Evolutionary conservation across 92 coral and sea anemone genomes (phyloP).

Genomic region (Hydrozoanthus gracilis): DNA sequence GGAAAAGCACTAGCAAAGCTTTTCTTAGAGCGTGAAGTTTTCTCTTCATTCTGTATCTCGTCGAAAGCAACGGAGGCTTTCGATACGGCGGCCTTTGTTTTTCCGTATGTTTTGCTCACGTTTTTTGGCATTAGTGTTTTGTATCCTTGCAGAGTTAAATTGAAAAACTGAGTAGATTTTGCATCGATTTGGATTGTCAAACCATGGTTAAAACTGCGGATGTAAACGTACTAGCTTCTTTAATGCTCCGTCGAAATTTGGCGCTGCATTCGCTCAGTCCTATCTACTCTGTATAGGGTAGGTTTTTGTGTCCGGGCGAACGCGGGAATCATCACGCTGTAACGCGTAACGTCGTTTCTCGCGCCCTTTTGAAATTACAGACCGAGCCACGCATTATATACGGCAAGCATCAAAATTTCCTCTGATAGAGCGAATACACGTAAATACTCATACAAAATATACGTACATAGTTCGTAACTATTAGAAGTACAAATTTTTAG

Average conservation of each 20-base stretch:
- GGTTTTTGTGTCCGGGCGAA: background rate
- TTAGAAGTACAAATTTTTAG: no score
- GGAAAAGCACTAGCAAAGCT: slow-evolving; percentile 60
- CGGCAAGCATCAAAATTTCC: no score
- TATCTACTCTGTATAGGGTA: slow-evolving; percentile 13
- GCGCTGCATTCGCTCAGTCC: slow-evolving; percentile 2
- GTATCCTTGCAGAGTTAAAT: background rate
- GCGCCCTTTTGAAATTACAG: background rate
- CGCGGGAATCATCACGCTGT: slow-evolving; percentile 7
- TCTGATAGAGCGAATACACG: background rate
- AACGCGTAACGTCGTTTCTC: background rate
- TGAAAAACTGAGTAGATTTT: background rate
- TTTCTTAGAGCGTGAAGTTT: slow-evolving; percentile 13
- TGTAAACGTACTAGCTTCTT: background rate
- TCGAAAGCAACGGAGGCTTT: slow-evolving; percentile 77
- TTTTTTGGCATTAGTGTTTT: slow-evolving; percentile 85
- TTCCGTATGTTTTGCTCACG: slow-evolving; percentile 82
- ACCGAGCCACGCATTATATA: no score
- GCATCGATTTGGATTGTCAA: background rate
- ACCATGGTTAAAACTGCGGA: background rate
- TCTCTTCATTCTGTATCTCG: slow-evolving; percentile 69
- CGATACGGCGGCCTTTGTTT: slow-evolving; percentile 60
- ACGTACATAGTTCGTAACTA: no score
- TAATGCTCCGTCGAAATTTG: slow-evolving; percentile 38
- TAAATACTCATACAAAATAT: no score